These are phyloP conservation scores for Trematocara marginatum DNA, from an alignment of 2,113 vertebrate species.

Conservation along the genomic window DNA sequence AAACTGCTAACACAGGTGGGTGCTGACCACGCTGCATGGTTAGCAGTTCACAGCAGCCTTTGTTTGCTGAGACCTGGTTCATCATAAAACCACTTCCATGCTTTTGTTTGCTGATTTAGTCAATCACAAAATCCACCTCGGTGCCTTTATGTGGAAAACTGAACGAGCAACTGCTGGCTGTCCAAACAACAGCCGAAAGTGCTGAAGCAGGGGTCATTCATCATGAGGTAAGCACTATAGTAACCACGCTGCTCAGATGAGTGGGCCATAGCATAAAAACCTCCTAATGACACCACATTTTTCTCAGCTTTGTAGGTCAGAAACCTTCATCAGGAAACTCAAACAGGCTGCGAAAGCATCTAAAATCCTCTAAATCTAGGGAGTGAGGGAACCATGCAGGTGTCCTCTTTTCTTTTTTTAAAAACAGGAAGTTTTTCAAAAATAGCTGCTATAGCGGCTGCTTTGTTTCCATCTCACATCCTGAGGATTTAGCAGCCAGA, in stretches of 20 bases:
- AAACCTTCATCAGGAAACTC: not conserved
- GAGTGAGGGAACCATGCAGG: constrained; percentile 12
- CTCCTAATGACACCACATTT: constrained; percentile 43
- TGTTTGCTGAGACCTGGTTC: constrained; percentile 55
- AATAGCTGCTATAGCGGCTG: constrained; percentile 11
- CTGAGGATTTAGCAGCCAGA: not conserved
- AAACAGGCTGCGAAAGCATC: not conserved
- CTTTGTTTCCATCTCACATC: constrained; percentile 35
- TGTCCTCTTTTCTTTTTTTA: constrained; percentile 16
- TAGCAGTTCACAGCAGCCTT: constrained; percentile 56
- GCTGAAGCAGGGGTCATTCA: constrained; percentile 65
- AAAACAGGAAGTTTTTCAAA: constrained; percentile 46
- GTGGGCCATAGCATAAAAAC: constrained; percentile 24
- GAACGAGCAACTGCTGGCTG: constrained; percentile 53
- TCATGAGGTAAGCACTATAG: constrained; percentile 65
- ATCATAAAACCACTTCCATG: constrained; percentile 63
- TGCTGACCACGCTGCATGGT: constrained; percentile 48
- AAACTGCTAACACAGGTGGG: not conserved
- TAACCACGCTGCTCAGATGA: constrained; percentile 46
- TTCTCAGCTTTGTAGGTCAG: constrained; percentile 12
- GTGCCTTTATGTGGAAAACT: constrained; percentile 63
- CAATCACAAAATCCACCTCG: constrained; percentile 54
- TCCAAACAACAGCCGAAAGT: constrained; percentile 65
- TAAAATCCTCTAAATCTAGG: not conserved
- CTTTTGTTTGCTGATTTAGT: constrained; percentile 68